These are phyloP conservation scores for Microctonus brassicae DNA, from an alignment of 2,888 invertebrate species.

Conservation along the genomic window DNA sequence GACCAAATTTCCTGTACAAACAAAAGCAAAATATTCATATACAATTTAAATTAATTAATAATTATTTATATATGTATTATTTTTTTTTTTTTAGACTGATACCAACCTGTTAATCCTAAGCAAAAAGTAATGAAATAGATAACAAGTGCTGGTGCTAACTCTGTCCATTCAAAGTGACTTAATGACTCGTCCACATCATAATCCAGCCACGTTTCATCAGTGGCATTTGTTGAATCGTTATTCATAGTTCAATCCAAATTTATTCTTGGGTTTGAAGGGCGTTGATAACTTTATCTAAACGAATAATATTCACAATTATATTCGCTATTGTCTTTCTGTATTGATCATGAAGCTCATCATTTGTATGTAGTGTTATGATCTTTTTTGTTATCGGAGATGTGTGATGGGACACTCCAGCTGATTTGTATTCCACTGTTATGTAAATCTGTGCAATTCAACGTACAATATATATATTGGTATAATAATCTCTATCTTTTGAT, in stretches of 20 bases:
- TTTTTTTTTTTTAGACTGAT: too few species aligned
- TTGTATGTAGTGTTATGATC: neutral
- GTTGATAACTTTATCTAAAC: neutral
- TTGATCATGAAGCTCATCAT: neutral
- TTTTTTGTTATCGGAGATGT: neutral
- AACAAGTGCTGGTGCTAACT: slow-evolving; percentile 73
- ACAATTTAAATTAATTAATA: neutral
- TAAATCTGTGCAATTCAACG: neutral
- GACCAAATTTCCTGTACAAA: slow-evolving; percentile 65
- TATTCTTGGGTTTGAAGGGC: neutral
- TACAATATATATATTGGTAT: neutral
- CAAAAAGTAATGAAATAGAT: slow-evolving; percentile 75
- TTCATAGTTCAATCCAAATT: neutral
- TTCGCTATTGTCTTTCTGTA: neutral
- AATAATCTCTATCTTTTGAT: neutral
- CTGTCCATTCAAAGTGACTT: slow-evolving; percentile 71
- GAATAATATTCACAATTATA: neutral
- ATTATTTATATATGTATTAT: neutral
- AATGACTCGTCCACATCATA: slow-evolving; percentile 72
- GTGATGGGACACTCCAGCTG: neutral
- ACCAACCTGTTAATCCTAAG: slow-evolving; percentile 75
- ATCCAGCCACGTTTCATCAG: slow-evolving; percentile 60
- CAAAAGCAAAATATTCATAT: neutral
- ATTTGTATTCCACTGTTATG: neutral
- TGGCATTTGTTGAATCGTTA: slow-evolving; percentile 48